phyloP scores from a whole-genome alignment of 2,113 vertebrate genomes.

The Ramphastos sulfuratus region DNA sequence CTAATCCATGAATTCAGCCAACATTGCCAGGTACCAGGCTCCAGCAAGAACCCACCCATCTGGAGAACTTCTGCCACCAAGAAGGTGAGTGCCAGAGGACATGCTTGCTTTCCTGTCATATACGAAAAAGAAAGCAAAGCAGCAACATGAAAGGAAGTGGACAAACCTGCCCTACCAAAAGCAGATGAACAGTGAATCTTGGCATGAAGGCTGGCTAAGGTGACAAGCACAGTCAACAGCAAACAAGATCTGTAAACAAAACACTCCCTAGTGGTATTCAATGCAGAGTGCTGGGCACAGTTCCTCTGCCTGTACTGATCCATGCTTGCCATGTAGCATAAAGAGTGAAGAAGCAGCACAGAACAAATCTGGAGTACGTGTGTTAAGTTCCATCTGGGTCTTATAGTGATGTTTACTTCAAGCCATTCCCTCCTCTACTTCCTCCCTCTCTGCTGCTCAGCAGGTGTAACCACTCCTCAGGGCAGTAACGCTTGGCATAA shows the following conservation, averaged over 20 bases:
- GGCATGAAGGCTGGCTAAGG: neutral
- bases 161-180: neutral
- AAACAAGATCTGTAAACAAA: conserved; percentile 65
- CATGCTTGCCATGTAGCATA: conserved; percentile 33
- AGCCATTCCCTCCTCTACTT: neutral
- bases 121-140: neutral
- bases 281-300: neutral
- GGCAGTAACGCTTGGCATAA: neutral
- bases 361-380: neutral
- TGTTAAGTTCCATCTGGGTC: conserved; percentile 1
- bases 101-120: neutral
- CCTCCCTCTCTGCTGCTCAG: neutral
- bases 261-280: conserved; percentile 47
- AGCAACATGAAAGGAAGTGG: neutral
- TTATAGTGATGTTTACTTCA: neutral
- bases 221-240: conserved; percentile 34
- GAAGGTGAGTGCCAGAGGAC: neutral
- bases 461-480: neutral
- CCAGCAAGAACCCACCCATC: neutral
- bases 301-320: conserved; percentile 25
- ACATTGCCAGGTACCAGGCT: neutral
- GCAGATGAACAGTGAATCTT: neutral
- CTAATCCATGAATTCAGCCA: neutral
- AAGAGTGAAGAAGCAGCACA: neutral
- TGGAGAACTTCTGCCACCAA: neutral